Percentiles rank a stretch among this genome's conserved stretches.
These are phyloP conservation scores for Beris chalybata DNA, from an alignment of 2,888 invertebrate species.

Conservation along the genomic window DNA sequence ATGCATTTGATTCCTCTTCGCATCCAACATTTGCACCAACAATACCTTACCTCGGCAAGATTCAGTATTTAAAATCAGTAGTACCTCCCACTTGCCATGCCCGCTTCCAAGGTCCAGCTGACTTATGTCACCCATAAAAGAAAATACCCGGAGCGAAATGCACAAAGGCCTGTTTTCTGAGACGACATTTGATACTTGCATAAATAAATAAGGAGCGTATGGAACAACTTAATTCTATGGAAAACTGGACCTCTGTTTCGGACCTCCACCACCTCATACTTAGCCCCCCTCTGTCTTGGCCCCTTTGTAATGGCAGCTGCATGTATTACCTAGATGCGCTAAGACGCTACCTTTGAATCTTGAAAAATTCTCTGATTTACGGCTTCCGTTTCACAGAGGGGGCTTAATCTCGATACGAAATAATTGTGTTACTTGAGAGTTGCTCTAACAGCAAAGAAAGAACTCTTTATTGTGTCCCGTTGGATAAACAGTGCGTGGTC, in stretches of 20 bases:
- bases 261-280: constrained; percentile 14
- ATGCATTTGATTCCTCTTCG: no score
- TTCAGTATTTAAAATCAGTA: constrained; percentile 20
- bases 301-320: background rate
- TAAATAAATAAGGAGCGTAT: constrained; percentile 26
- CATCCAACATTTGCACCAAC: no score
- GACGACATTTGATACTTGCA: constrained; percentile 25
- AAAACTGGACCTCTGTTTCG: constrained; percentile 8
- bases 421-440: no score
- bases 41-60: background rate
- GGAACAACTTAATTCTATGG: constrained; percentile 21
- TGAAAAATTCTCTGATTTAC: constrained; percentile 14
- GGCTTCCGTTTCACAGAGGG: constrained; percentile 10
- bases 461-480: no score
- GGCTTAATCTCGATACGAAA: constrained; percentile 14
- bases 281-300: background rate
- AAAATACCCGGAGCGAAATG: background rate
- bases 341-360: background rate
- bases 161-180: background rate
- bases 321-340: background rate
- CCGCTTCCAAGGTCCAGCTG: background rate
- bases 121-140: constrained; percentile 11
- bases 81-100: constrained; percentile 26
- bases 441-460: no score
- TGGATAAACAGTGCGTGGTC: no score